These are phyloP conservation scores for Rotaria macrura DNA, from an alignment of 2,888 invertebrate genomes.

Conservation along the genomic window DNA sequence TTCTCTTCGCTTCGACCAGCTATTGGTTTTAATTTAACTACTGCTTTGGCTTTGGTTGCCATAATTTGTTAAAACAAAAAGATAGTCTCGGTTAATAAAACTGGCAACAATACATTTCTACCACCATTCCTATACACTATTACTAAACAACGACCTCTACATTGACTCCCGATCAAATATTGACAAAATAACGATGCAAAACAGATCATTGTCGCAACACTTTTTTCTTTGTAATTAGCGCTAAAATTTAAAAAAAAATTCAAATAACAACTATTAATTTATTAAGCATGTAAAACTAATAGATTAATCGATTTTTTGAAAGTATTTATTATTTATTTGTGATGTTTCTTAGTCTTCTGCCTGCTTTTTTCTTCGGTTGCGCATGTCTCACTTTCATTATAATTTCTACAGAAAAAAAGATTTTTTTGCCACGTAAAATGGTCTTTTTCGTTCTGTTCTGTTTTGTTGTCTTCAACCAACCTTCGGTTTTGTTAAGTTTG, in stretches of 20 bases:
- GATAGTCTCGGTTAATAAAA: too few relatives aligned
- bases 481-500: neutral
- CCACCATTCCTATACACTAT: neutral
- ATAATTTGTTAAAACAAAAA: neutral
- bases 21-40: neutral
- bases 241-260: neutral
- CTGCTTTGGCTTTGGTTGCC: neutral
- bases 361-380: neutral
- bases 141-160: neutral
- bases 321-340: neutral
- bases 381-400: neutral
- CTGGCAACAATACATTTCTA: neutral
- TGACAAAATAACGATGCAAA: neutral
- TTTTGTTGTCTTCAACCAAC: neutral
- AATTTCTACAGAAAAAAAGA: too few relatives aligned
- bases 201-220: too few relatives aligned
- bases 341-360: neutral
- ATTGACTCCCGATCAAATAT: neutral
- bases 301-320: too few relatives aligned
- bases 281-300: too few relatives aligned
- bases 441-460: neutral
- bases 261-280: too few relatives aligned
- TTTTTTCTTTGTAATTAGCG: too few relatives aligned
- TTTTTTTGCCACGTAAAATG: too few relatives aligned
- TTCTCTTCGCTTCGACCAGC: neutral